Base-by-base conservation (phyloP, 2,113 vertebrate genomes). In the Hemiprocne comata region DNA sequence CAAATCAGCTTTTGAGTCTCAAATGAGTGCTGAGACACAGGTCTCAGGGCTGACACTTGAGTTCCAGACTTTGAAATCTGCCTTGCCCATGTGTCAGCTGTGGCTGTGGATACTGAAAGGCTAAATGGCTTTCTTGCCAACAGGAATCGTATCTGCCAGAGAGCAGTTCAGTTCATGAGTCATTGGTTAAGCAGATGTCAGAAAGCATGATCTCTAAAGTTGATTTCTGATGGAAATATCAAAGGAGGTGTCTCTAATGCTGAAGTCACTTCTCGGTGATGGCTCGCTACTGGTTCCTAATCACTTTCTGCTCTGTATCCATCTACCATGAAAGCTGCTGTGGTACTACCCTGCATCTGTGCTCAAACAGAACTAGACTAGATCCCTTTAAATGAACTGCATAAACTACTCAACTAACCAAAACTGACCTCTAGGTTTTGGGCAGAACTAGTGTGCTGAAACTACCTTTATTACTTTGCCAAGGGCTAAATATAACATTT, bases 21-120 rank as follows among this genome's bases (percentile, higher is more conserved):
- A 89, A 88, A 89, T 79, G 80, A 94, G 76, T 57, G 61, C 73
- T 75, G 80, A 96, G 73, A 90, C 62, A 78, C 71, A 84, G 80
- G 87, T 97, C 91, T 91, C 70, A 87, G 70, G 91, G 91, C 83
- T 95, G 91, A 96, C 91, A 92, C 80, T 93, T 87, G 73, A 95
- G 93, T 48, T 94, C 48, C 86, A 94, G 89, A 92, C 53, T 94
- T 94, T 67, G 75, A 96, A 95, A 94, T 94, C 57, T 78, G 34
- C 91, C 74, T 55, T 84, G 70, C 74, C 65, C 15, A 0, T 61
- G 70, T 78, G 89, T 94, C 91, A 94, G 53, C 64, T 0, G 0
- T 38, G 55, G 75, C 67, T 95, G 76, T 42, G 88, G 92, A 77
- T 86, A 86, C 29, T 2, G 0, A 95, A 87, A 74, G 72, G 90